A percentile compares a stretch with the other conserved stretches of the same genome.
Conservation (phyloP, 1,140 invertebrate genomes). For the Drosophila kanapiae region DNA sequence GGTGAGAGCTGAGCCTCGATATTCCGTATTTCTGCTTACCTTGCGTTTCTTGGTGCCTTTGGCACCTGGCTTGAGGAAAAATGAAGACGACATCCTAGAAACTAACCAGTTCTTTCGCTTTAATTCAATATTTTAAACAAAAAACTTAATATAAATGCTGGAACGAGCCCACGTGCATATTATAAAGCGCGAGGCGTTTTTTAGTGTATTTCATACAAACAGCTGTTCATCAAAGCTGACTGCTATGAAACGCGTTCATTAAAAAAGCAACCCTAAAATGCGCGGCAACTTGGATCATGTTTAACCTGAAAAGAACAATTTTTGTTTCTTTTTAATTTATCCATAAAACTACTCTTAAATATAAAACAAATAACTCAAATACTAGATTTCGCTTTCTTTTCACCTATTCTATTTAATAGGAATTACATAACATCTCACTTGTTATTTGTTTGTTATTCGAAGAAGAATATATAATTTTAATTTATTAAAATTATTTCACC, state of each 20-base stretch:
- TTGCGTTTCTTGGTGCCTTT: constrained; percentile 86
- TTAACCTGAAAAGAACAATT: background rate
- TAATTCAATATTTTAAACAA: constrained; percentile 37
- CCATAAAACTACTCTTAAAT: no score
- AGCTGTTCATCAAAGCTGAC: constrained; percentile 27
- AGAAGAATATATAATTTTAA: background rate
- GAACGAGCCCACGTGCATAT: constrained; percentile 63
- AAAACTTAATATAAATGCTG: constrained; percentile 45
- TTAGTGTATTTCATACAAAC: constrained; percentile 21
- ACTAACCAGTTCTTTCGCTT: background rate
- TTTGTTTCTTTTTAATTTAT: background rate
- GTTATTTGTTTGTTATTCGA: background rate
- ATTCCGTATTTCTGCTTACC: constrained; percentile 74
- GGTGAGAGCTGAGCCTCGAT: background rate
- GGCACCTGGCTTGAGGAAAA: constrained; percentile 88
- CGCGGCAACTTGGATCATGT: constrained; percentile 1
- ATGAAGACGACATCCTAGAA: constrained; percentile 86
- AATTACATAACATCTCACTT: background rate
- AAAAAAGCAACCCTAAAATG: background rate
- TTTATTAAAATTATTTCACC: no score
- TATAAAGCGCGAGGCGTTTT: constrained; percentile 45
- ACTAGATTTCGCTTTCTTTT: background rate
- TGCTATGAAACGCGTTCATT: background rate
- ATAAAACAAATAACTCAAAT: background rate
- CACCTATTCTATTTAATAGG: background rate